Percentiles rank a stretch among this genome's conserved stretches.
Evolutionary conservation across 2,888 invertebrate genomes (phyloP).

Genomic region (Andricus quercusramuli): DNA sequence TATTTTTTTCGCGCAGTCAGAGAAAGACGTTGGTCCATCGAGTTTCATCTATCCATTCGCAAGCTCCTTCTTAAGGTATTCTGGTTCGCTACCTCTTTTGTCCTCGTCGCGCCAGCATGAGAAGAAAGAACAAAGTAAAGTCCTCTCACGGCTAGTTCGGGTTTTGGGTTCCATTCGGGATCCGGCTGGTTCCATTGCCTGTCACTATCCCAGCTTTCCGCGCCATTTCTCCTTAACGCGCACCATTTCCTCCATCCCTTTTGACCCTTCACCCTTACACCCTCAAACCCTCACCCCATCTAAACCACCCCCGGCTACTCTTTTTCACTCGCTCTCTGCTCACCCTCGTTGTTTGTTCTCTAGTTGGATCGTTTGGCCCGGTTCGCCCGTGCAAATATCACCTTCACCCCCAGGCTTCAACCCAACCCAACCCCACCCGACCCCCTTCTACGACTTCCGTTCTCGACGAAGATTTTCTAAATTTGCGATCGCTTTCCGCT

Average conservation of each 20-base stretch:
- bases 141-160: conserved; percentile 71
- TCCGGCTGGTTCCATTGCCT: conserved; percentile 70
- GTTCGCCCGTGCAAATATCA: conserved; percentile 77
- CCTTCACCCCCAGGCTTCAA: conserved; percentile 65
- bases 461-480: conserved; percentile 68
- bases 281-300: conserved; percentile 52
- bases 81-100: conserved; percentile 73
- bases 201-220: conserved; percentile 78
- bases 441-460: conserved; percentile 49
- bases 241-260: conserved; percentile 77
- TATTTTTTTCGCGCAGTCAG: conserved; percentile 50
- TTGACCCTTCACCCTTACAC: conserved; percentile 62
- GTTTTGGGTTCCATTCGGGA: conserved; percentile 63
- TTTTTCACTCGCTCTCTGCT: conserved; percentile 53
- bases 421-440: conserved; percentile 45
- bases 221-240: conserved; percentile 78
- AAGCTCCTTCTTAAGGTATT: conserved; percentile 59
- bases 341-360: conserved; percentile 71
- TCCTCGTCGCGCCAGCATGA: conserved; percentile 61
- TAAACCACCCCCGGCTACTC: conserved; percentile 45
- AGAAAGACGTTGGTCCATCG: conserved; percentile 60
- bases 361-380: conserved; percentile 77
- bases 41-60: conserved; percentile 61
- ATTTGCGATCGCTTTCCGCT: conserved; percentile 67
- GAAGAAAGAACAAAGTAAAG: conserved; percentile 50